phyloP scores from a whole-genome alignment of 1,140 invertebrate species.

The Tyrophagus putrescentiae region DNA sequence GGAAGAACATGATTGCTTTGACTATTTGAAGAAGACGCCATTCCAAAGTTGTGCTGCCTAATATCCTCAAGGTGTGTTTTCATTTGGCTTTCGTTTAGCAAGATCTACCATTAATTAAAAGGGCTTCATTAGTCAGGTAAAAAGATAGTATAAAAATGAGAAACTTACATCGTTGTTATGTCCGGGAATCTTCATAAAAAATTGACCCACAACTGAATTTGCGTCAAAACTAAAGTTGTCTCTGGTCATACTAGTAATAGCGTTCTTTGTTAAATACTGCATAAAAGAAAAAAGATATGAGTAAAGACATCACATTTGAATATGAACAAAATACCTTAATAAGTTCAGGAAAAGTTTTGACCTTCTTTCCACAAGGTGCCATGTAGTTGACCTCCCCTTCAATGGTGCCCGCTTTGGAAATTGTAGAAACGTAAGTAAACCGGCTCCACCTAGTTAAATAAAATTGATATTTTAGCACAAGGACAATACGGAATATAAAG shows the following conservation, averaged over 20 bases:
- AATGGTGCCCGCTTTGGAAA: slow-evolving; percentile 53
- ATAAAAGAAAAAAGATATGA: slow-evolving; percentile 8
- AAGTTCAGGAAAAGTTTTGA: slow-evolving; percentile 55
- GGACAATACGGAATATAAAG: slow-evolving; percentile 9
- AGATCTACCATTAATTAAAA: no score
- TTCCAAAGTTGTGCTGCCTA: slow-evolving; percentile 14
- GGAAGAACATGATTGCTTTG: slow-evolving; percentile 14
- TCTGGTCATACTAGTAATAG: slow-evolving; percentile 49
- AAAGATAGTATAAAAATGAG: slow-evolving; percentile 30
- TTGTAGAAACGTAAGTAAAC: slow-evolving; percentile 66
- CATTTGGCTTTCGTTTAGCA: slow-evolving; percentile 12
- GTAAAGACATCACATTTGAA: not conserved
- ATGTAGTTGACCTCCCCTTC: slow-evolving; percentile 54
- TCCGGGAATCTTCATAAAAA: slow-evolving; percentile 44
- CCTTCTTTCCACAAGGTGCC: slow-evolving; percentile 63
- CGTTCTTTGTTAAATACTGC: slow-evolving; percentile 35
- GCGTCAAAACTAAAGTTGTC: slow-evolving; percentile 86
- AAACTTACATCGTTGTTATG: slow-evolving; percentile 14
- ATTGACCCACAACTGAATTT: slow-evolving; percentile 70
- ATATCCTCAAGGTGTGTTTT: slow-evolving; percentile 32
- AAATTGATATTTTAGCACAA: slow-evolving; percentile 11
- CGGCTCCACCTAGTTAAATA: slow-evolving; percentile 51
- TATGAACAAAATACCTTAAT: slow-evolving; percentile 41
- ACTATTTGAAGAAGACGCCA: not conserved
- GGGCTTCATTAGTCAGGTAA: slow-evolving; percentile 33